Base-by-base conservation (phyloP, 2,888 invertebrate genomes). In the Xanthostigma xanthostigma region DNA sequence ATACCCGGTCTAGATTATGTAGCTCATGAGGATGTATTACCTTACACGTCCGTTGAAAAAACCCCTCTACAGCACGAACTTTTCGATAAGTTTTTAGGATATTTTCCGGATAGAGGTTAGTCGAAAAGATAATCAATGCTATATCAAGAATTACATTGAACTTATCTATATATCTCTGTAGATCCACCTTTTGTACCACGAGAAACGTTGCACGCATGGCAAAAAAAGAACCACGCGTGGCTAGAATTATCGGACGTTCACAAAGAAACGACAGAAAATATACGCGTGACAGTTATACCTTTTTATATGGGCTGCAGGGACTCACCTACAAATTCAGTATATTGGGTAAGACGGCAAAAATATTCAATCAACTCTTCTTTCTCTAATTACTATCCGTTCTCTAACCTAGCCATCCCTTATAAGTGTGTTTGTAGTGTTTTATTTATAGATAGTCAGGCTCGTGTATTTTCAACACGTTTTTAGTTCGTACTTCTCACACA, bases 1-100 rank as follows among this genome's bases (percentile, higher is more conserved):
- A 94, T 96, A 60, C 95, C 95, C 8, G 97, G 97, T 0, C 69
- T 98, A 53, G 97, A 98, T 71, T 98, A 97, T 66, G 96, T 97
- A 9, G 91, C 93, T 0, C 98, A 99, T 61, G 93, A 95, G 62
- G 97, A 98, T 67, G 87, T 98, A 55, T 77, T 97, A 57, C 98
- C 98, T 0, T 97, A 95, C 64, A 79, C 84, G 2, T 86, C 92
- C 1, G 81, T 83, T 34, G 95, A 95, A 60, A 78, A 84, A 55
- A 80, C 84, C 49, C 95, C 96, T 0, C 71, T 98, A 48, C 87
- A 92, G 58, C 96, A 98, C 66, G 96, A 97, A 66, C 71, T 97
- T 3, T 97, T 97, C 65, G 93, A 95, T 61, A 94, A 95, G 69
- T 97, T 97, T 68, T 73, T 97, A 39, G 78, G 79, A 56, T 79